These are phyloP conservation scores for Zoanthus solanderi DNA, from an alignment of 92 coral and sea anemone genomes.

Conservation along the genomic window DNA sequence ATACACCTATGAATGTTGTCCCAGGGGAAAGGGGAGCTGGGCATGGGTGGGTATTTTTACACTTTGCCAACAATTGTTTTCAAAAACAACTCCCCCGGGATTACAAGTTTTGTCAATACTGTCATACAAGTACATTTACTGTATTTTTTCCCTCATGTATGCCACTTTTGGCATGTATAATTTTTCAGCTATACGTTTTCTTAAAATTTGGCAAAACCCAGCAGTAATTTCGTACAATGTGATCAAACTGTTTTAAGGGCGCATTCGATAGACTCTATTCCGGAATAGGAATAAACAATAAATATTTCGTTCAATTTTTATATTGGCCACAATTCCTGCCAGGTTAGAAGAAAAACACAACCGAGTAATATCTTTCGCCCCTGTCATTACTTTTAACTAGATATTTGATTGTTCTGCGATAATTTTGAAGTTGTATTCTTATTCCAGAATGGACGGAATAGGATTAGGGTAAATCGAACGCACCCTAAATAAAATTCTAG, in stretches of 20 bases:
- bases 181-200: conserved; percentile 31
- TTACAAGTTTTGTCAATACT: conserved; percentile 35
- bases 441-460: conserved; percentile 15
- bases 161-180: conserved; percentile 30
- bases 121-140: conserved; percentile 41
- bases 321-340: conserved; percentile 22
- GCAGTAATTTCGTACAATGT: conserved; percentile 27
- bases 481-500: conserved; percentile 21
- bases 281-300: conserved; percentile 15
- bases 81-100: conserved; percentile 40
- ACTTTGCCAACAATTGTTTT: conserved; percentile 33
- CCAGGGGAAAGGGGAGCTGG: conserved; percentile 42
- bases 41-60: conserved; percentile 38
- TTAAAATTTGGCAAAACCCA: conserved; percentile 32
- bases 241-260: conserved; percentile 10
- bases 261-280: conserved; percentile 18
- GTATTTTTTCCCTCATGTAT: conserved; percentile 26
- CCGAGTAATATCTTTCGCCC: conserved; percentile 16
- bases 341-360: conserved; percentile 19
- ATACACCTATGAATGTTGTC: conserved; percentile 35
- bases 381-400: conserved; percentile 19
- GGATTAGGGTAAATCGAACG: conserved; percentile 20
- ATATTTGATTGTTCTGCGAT: conserved; percentile 19
- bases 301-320: conserved; percentile 10
- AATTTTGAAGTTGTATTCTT: conserved; percentile 13